Conservation (phyloP, 30 jellyfish, hydroid and myxozoan species). For the Hydractinia symbiolongicarpus region DNA sequence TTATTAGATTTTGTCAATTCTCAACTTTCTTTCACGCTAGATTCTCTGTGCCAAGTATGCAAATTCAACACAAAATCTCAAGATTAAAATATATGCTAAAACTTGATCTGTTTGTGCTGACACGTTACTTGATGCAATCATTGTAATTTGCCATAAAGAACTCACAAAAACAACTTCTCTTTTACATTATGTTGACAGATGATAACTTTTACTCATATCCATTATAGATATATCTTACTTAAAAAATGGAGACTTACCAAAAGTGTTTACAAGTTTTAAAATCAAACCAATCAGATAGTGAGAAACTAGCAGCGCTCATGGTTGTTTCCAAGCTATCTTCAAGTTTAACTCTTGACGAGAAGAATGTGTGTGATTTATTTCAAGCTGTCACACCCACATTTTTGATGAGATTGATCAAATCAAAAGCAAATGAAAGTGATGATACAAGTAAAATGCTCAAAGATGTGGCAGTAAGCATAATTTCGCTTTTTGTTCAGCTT, state of each 20-base stretch:
- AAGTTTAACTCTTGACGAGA: background rate
- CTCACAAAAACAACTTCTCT: background rate
- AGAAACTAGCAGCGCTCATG: slow-evolving; percentile 13
- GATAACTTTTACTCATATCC: background rate
- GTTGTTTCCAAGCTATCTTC: slow-evolving; percentile 17
- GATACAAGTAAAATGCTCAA: background rate
- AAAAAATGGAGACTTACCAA: slow-evolving; percentile 15
- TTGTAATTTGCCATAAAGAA: no score
- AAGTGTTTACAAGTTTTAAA: background rate
- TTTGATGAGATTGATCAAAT: slow-evolving; percentile 2
- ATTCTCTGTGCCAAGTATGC: no score
- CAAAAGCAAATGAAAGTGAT: background rate
- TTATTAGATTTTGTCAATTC: no score
- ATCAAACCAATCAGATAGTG: slow-evolving; percentile 15
- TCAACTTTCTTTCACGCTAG: no score
- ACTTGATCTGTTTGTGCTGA: no score
- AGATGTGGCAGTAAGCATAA: background rate
- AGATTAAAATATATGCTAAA: no score
- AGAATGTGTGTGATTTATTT: background rate
- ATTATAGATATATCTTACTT: background rate
- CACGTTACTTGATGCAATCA: no score
- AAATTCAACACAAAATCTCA: no score
- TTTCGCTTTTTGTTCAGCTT: background rate
- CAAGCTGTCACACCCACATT: background rate
- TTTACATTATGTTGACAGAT: background rate